Evolutionary conservation across 2,888 invertebrate species (phyloP), one percentile per base, ranked within the genome.

Genomic region (Muschampia plurimacula): DNA sequence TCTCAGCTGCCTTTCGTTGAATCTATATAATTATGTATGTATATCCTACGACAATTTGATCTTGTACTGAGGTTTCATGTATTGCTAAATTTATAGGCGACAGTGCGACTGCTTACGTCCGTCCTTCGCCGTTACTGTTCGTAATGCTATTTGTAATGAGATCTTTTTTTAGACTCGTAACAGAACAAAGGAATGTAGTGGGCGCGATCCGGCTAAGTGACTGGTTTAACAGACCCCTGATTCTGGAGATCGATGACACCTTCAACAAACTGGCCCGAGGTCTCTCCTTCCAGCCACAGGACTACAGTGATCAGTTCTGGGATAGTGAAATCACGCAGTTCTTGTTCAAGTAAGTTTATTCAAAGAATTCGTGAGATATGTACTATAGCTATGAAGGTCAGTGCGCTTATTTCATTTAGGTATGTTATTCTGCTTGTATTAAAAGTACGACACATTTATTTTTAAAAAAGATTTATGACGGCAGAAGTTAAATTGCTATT

Each of bases 211-310:
- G 97, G 15, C 83, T 97, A 62, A 97, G 97, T 80, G 96, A 97
- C 84, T 96, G 96, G 95, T 96, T 96, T 84, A 96, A 96, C 82
- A 87, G 96, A 64, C 97, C 97, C 0, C 89, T 95, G 0, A 85
- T 97, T 28, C 86, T 97, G 39, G 97, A 97, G 83, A 89, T 96
- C 65, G 95, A 94, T 32, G 91, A 95, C 76, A 95, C 96, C 67
- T 96, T 97, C 81, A 97, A 97, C 84, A 96, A 96, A 75, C 93
- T 98, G 70, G 95, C 96, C 0, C 93, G 98, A 89, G 97, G 98
- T 8, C 93, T 98, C 82, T 94, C 96, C 3, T 96, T 96, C 13
- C 98, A 98, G 84, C 96, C 96, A 0, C 96, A 97, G 87, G 96
- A 97, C 82, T 95, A 95, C 78, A 96, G 97, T 74, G 98, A 98